Evolutionary conservation across 2,888 invertebrate species (phyloP).

Genomic region (Azorinus chamasolen): DNA sequence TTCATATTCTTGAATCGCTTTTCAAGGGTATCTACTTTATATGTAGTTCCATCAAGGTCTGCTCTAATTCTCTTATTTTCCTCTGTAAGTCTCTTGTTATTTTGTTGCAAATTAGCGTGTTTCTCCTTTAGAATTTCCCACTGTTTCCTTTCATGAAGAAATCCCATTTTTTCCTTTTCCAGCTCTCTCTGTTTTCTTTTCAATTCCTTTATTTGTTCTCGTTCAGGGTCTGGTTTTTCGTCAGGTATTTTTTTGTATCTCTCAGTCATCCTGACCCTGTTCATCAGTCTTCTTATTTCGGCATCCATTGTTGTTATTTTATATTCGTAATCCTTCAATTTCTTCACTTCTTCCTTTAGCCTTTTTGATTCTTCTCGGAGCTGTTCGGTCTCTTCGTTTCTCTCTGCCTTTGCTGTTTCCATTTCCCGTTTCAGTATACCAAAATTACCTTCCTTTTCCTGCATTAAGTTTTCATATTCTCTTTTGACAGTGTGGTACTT

Average conservation of each 20-base stretch:
- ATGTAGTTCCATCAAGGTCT: constrained; percentile 47
- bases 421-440: constrained; percentile 49
- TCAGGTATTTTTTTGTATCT: constrained; percentile 31
- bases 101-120: constrained; percentile 42
- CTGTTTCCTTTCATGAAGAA: constrained; percentile 55
- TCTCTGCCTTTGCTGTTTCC: constrained; percentile 46
- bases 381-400: constrained; percentile 54
- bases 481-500: constrained; percentile 42
- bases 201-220: constrained; percentile 40
- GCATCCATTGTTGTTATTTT: constrained; percentile 61
- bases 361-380: constrained; percentile 49
- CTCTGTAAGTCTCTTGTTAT: constrained; percentile 41
- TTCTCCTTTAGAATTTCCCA: constrained; percentile 61
- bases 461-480: constrained; percentile 46
- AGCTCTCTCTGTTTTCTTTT: constrained; percentile 41
- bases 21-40: constrained; percentile 48
- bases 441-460: constrained; percentile 50
- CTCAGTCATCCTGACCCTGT: constrained; percentile 51
- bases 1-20: constrained; percentile 48
- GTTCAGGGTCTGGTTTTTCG: constrained; percentile 21
- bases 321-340: constrained; percentile 54
- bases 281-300: constrained; percentile 55
- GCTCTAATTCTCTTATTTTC: constrained; percentile 57
- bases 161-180: constrained; percentile 56
- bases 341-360: constrained; percentile 49